A percentile compares a stretch with the other conserved stretches of the same genome.
phyloP scores from a whole-genome alignment of 2,888 invertebrate genomes.

The Eumacrocentrus americanus region DNA sequence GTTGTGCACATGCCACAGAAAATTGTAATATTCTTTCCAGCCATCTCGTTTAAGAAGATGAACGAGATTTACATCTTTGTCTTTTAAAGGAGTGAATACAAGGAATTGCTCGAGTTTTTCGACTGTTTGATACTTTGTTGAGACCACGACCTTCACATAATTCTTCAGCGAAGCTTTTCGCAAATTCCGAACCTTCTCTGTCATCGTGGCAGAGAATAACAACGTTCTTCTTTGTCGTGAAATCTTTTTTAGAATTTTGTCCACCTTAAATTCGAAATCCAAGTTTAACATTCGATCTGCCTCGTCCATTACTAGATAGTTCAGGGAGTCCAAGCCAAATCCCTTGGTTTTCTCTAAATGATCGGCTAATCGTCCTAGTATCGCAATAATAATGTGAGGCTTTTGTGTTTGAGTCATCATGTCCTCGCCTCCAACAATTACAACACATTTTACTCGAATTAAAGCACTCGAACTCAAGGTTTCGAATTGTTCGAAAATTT shows the following conservation, averaged over 20 bases:
- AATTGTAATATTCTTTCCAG: conserved; percentile 93
- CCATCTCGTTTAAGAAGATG: conserved; percentile 96
- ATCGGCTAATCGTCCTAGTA: conserved; percentile 93
- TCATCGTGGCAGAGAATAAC: not conserved
- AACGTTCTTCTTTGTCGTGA: not conserved
- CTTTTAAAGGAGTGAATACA: too few relatives aligned
- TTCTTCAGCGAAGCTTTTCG: conserved; percentile 89
- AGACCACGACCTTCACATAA: conserved; percentile 93
- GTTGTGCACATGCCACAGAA: conserved; percentile 98
- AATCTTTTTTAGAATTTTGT: not conserved
- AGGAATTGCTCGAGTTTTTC: conserved; percentile 85
- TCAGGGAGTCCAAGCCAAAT: conserved; percentile 91
- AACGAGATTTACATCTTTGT: too few relatives aligned
- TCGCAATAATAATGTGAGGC: conserved; percentile 93
- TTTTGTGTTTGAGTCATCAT: conserved; percentile 91
- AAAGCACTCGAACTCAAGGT: conserved; percentile 90
- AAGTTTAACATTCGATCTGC: conserved; percentile 97
- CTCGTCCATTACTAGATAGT: conserved; percentile 95
- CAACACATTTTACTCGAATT: conserved; percentile 92
- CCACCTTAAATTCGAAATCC: conserved; percentile 79
- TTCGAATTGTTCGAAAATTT: conserved; percentile 96
- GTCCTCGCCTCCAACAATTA: conserved; percentile 95
- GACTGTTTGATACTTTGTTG: conserved; percentile 81
- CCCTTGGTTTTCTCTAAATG: conserved; percentile 92
- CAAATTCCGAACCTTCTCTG: conserved; percentile 79